Evolutionary conservation across 2,888 invertebrate genomes (phyloP).

Genomic region (Axea sp.): DNA sequence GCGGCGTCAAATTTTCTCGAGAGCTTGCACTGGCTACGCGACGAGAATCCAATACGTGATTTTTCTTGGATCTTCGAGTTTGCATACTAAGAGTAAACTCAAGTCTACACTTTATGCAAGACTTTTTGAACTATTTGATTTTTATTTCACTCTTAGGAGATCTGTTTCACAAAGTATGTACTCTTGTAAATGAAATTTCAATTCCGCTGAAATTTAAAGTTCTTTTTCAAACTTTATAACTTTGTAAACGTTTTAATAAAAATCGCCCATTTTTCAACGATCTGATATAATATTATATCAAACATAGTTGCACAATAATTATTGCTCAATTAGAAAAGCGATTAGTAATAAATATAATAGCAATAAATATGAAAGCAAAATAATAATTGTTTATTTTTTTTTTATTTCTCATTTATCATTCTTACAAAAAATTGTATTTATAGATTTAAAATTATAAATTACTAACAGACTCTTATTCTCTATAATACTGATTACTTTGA

Average conservation of each 20-base stretch:
- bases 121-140: slow-evolving; percentile 55
- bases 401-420: too few relatives aligned
- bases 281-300: too few relatives aligned
- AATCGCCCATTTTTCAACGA: slow-evolving; percentile 15
- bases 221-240: slow-evolving; percentile 38
- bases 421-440: too few relatives aligned
- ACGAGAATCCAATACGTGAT: slow-evolving; percentile 57
- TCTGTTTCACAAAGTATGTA: slow-evolving; percentile 50
- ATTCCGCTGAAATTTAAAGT: slow-evolving; percentile 47
- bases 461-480: too few relatives aligned
- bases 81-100: slow-evolving; percentile 56
- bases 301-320: too few relatives aligned
- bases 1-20: slow-evolving; percentile 58
- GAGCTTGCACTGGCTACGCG: slow-evolving; percentile 48
- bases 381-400: too few relatives aligned
- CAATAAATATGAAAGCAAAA: too few relatives aligned
- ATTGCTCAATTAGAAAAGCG: too few relatives aligned
- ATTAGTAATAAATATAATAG: too few relatives aligned
- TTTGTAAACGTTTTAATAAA: slow-evolving; percentile 40
- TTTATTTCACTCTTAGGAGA: slow-evolving; percentile 52
- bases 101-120: slow-evolving; percentile 51
- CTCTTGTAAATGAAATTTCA: slow-evolving; percentile 55
- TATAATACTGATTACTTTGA: too few relatives aligned
- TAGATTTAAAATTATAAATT: too few relatives aligned
- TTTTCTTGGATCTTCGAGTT: slow-evolving; percentile 54